phyloP scores from a whole-genome alignment of 1,140 invertebrate genomes.

The Sycophaga agraensis region DNA sequence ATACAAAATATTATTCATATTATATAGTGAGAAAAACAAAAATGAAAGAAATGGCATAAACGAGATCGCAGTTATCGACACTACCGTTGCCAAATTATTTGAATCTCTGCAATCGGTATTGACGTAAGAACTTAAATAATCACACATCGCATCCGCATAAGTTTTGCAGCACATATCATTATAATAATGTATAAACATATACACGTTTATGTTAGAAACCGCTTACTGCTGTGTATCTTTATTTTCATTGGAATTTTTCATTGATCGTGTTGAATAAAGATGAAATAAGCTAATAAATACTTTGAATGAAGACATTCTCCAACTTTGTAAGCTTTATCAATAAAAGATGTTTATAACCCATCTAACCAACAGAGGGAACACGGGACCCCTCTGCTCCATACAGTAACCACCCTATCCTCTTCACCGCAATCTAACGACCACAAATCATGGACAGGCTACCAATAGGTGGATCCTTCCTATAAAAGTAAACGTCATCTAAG shows the following conservation, averaged over 20 bases:
- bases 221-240: conserved; percentile 31
- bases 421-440: too few relatives aligned
- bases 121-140: conserved; percentile 28
- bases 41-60: conserved; percentile 38
- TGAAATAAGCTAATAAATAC: conserved; percentile 11
- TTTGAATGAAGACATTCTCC: background rate
- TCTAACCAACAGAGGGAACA: too few relatives aligned
- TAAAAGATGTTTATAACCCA: too few relatives aligned
- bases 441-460: too few relatives aligned
- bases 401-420: too few relatives aligned
- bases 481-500: too few relatives aligned
- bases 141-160: conserved; percentile 35
- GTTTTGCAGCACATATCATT: conserved; percentile 18
- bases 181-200: too few relatives aligned
- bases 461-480: too few relatives aligned
- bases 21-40: conserved; percentile 19
- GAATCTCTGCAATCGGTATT: background rate
- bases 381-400: too few relatives aligned
- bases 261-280: conserved; percentile 33
- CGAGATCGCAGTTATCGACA: conserved; percentile 39
- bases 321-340: conserved; percentile 6
- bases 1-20: conserved; percentile 8
- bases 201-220: conserved; percentile 30
- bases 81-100: background rate
- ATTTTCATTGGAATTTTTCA: conserved; percentile 25